Percentiles rank a stretch among this genome's conserved stretches.
phyloP scores from a whole-genome alignment of 2,888 invertebrate species.

The Melinopterus prodromus region DNA sequence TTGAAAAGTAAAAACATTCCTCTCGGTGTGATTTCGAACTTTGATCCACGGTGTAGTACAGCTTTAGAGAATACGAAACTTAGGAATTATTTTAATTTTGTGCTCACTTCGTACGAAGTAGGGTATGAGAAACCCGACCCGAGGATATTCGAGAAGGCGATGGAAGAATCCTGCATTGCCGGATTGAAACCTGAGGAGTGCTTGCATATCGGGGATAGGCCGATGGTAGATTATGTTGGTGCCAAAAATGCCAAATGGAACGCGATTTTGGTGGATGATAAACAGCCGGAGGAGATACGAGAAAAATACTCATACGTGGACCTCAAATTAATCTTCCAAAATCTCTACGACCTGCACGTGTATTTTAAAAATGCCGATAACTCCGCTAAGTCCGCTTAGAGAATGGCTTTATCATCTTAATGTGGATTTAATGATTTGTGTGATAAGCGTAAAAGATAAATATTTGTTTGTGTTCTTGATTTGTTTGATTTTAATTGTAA shows the following conservation, averaged over 20 bases:
- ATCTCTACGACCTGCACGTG: conserved; percentile 63
- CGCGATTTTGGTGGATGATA: conserved; percentile 64
- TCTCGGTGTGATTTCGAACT: conserved; percentile 85
- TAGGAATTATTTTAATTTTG: conserved; percentile 79
- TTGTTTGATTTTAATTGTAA: not conserved
- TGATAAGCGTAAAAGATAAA: not conserved
- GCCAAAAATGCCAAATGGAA: conserved; percentile 82
- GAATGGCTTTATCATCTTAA: not conserved
- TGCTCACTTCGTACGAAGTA: conserved; percentile 79
- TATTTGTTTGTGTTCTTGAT: not conserved
- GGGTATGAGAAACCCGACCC: conserved; percentile 79
- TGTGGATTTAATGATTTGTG: not conserved
- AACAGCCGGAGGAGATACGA: conserved; percentile 53
- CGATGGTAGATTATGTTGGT: conserved; percentile 79
- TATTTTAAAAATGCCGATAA: conserved; percentile 32
- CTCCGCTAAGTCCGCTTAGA: not conserved
- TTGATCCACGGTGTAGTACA: conserved; percentile 79
- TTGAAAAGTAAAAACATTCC: conserved; percentile 62
- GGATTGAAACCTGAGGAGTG: conserved; percentile 68
- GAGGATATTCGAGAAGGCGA: conserved; percentile 74
- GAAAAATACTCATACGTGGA: conserved; percentile 59
- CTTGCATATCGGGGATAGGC: conserved; percentile 84
- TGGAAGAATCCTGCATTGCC: conserved; percentile 60
- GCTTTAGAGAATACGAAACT: conserved; percentile 74
- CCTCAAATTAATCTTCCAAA: conserved; percentile 59